phyloP scores from a whole-genome alignment of 2,113 vertebrate genomes.

The Corythornis madagascariensis region DNA sequence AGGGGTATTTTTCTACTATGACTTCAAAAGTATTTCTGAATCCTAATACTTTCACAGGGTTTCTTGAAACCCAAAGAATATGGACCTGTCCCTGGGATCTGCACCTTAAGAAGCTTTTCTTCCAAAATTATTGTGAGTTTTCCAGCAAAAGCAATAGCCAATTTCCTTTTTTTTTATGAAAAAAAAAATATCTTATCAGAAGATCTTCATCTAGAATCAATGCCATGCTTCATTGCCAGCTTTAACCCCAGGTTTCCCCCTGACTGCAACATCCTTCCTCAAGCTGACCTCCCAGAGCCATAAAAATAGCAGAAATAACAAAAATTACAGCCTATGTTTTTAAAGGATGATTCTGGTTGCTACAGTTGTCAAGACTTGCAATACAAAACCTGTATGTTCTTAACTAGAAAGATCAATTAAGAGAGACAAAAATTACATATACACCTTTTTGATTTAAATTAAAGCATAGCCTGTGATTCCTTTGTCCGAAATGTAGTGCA shows the following conservation, averaged over 20 bases:
- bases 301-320: not conserved
- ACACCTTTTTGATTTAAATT: not conserved
- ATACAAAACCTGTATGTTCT: not conserved
- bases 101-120: not conserved
- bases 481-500: not conserved
- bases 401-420: not conserved
- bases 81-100: not conserved
- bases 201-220: not conserved
- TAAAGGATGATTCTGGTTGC: not conserved
- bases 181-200: not conserved
- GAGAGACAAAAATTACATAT: not conserved
- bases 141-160: not conserved
- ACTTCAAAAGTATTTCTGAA: not conserved
- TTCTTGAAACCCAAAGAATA: not conserved
- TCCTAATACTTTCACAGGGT: not conserved
- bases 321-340: not conserved
- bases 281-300: not conserved
- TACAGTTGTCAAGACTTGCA: not conserved
- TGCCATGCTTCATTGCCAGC: not conserved
- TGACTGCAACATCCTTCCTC: not conserved
- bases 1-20: not conserved
- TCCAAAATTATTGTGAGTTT: not conserved
- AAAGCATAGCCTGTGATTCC: accelerated
- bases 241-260: not conserved
- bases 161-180: not conserved